Evolutionary conservation across 2,888 invertebrate species (phyloP).

Genomic region (Cerceris rybyensis): DNA sequence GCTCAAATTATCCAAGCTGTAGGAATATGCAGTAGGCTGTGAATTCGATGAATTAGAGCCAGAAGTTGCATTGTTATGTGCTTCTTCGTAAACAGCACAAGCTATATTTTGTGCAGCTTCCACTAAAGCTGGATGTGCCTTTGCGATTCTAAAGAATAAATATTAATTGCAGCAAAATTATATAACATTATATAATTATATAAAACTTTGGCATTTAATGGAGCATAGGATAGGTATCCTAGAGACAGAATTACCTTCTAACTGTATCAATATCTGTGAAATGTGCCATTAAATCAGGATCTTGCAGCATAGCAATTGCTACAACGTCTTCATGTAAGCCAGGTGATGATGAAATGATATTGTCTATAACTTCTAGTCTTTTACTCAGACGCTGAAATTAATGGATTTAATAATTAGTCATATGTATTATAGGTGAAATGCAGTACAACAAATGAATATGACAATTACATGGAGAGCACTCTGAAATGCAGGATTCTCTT

Average conservation of each 20-base stretch:
- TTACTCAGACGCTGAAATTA: constrained; percentile 74
- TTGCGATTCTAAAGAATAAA: constrained; percentile 83
- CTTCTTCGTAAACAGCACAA: constrained; percentile 83
- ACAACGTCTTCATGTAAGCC: constrained; percentile 88
- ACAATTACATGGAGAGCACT: constrained; percentile 86
- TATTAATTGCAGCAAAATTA: constrained; percentile 20
- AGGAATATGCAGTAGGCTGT: constrained; percentile 82
- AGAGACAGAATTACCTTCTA: constrained; percentile 37
- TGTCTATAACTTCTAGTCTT: constrained; percentile 84
- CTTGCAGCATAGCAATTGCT: constrained; percentile 89
- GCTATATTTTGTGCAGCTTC: constrained; percentile 88
- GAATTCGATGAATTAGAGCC: constrained; percentile 67
- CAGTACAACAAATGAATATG: neutral
- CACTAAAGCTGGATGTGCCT: constrained; percentile 87
- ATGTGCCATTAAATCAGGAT: constrained; percentile 89
- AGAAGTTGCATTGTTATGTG: constrained; percentile 70
- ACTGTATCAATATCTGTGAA: constrained; percentile 86
- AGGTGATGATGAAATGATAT: constrained; percentile 88
- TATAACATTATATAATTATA: neutral
- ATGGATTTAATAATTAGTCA: constrained; percentile 8
- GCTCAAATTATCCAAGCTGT: constrained; percentile 83
- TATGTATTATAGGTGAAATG: neutral
- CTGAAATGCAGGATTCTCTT: constrained; percentile 85
- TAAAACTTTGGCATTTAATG: neutral
- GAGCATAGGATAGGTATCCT: constrained; percentile 4